Conservation (phyloP, 2,113 vertebrate genomes). For the Acrocephalus arundinaceus region DNA sequence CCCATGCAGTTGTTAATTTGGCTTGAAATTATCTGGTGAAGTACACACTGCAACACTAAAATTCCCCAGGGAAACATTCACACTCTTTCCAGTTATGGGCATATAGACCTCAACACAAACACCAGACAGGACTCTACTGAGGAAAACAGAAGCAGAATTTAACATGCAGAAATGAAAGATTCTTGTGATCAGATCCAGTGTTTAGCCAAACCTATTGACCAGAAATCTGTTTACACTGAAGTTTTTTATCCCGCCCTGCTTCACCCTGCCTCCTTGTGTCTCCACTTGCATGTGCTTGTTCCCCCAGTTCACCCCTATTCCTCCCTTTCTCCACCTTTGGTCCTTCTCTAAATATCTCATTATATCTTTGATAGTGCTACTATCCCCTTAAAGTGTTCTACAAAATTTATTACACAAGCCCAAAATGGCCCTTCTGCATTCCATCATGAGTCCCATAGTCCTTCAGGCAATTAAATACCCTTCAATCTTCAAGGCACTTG, state of each 20-base stretch:
- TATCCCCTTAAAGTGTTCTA: neutral
- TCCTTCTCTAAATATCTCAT: neutral
- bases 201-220: neutral
- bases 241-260: neutral
- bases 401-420: neutral
- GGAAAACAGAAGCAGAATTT: neutral
- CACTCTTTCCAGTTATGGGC: neutral
- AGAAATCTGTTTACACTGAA: neutral
- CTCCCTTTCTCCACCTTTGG: neutral
- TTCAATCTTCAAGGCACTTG: neutral
- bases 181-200: neutral
- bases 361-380: neutral
- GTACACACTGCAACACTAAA: neutral
- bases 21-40: neutral
- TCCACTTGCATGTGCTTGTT: neutral
- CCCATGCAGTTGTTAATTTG: neutral
- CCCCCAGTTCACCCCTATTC: rapidly evolving
- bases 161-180: neutral
- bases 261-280: neutral
- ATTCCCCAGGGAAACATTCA: neutral
- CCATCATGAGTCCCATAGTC: neutral
- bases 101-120: neutral
- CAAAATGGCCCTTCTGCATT: neutral
- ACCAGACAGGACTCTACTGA: neutral
- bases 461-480: neutral